Evolutionary conservation across 1,140 invertebrate genomes (phyloP), one percentile per base, ranked within the genome.

Genomic region (Drosophila sturtevanti): DNA sequence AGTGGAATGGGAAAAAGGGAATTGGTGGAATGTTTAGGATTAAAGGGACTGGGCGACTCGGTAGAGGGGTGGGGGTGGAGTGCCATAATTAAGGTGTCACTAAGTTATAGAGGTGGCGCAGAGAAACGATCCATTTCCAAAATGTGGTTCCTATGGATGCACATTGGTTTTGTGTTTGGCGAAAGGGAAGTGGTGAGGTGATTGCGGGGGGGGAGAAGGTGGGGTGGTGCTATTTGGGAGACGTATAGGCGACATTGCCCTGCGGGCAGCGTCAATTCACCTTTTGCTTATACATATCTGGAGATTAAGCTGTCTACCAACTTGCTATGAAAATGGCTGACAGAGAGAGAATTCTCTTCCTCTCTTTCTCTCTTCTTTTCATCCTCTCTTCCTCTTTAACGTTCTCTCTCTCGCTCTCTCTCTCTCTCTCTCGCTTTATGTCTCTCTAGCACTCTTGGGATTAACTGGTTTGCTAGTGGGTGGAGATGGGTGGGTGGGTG

Each of bases 51-150:
- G 41, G 41, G 7, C n/a, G n/a, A n/a, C 2, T 48, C 9, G 11
- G 2, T 11, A 12, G 9, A 4, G 35, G 10, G 3, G 1, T 9
- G 31, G 31, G 10, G 3, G 31, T 34, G 31, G 31, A 72, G 68
- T 84, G 80, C 81, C 81, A 86, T 85, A 85, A 85, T 85, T 85
- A 85, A 85, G 81, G 64, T 78, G 81, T 77, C 77, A 55, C 77
- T 59, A 56, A 68, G 63, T 68, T 62, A 63, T 58, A 56, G 27
- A 14, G 27, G 67, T 68, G 31, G 56, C 58, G 55, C 22, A 48
- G 16, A 14, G 41, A 14, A 75, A 41, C 64, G 58, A 76, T 75
- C 51, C 52, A 52, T 68, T 75, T 38, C 56, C 48, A 37, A 61
- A 48, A 61, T 48, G 56, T 56, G 58, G 54, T 61, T 41, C 59